Percentiles rank a stretch among this genome's conserved stretches.
phyloP scores from a whole-genome alignment of 2,113 vertebrate genomes.

The Smithornis capensis region DNA sequence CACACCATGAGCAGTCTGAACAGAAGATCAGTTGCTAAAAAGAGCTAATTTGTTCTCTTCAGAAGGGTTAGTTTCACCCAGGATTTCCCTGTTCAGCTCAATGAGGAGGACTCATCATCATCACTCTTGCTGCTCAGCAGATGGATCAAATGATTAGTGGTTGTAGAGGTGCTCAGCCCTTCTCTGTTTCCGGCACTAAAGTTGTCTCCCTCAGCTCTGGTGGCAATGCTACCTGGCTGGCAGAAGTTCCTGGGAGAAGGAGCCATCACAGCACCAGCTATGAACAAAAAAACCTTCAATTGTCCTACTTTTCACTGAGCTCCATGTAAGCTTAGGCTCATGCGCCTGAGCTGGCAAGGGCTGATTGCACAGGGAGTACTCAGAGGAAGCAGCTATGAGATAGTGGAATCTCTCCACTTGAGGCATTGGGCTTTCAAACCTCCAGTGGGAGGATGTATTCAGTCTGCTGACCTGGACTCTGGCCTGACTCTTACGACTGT shows the following conservation, averaged over 20 bases:
- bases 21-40: neutral
- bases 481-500: neutral
- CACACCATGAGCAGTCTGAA: neutral
- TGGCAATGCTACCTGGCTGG: neutral
- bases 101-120: neutral
- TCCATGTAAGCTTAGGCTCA: rapidly evolving
- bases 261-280: neutral
- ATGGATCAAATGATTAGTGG: neutral
- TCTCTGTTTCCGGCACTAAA: neutral
- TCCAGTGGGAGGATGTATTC: neutral
- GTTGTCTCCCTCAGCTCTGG: neutral
- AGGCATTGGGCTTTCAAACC: neutral
- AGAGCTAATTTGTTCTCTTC: neutral
- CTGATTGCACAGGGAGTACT: neutral
- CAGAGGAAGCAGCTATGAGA: neutral
- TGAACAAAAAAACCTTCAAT: neutral
- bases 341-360: neutral
- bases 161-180: neutral
- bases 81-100: neutral
- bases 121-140: neutral
- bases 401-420: neutral
- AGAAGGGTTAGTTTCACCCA: neutral
- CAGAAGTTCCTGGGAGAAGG: neutral
- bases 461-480: neutral
- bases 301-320: neutral